phyloP scores from a whole-genome alignment of 1,140 invertebrate genomes.

The Pseudomyrmex concolor region DNA sequence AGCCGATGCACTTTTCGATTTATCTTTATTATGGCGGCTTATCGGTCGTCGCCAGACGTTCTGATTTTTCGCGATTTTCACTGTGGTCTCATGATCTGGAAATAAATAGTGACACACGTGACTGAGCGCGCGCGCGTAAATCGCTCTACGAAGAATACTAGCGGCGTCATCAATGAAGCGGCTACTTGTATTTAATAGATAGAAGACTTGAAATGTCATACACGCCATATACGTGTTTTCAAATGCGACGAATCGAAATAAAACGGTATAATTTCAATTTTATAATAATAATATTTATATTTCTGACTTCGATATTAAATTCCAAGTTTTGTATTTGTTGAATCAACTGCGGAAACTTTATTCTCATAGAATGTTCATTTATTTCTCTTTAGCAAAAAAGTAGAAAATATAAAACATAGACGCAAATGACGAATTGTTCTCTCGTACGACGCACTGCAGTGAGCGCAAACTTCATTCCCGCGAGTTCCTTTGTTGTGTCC shows the following conservation, averaged over 20 bases:
- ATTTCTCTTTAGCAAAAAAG: no score
- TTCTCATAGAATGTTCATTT: neutral
- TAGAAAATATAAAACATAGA: neutral
- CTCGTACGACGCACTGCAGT: slow-evolving; percentile 27
- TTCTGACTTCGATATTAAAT: no score
- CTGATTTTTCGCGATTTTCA: slow-evolving; percentile 57
- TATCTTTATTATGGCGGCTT: slow-evolving; percentile 78
- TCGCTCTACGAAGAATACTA: no score
- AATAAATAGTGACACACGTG: slow-evolving; percentile 66
- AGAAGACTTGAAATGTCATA: no score
- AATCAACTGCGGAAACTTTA: slow-evolving; percentile 1
- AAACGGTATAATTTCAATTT: no score
- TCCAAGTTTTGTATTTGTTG: neutral
- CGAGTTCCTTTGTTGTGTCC: slow-evolving; percentile 44
- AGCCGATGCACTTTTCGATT: slow-evolving; percentile 83
- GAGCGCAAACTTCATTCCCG: slow-evolving; percentile 27
- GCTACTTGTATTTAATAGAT: no score
- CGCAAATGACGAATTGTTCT: slow-evolving; percentile 28
- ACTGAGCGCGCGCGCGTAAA: no score
- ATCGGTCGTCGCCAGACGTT: slow-evolving; percentile 75
- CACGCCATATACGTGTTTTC: no score
- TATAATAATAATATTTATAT: no score
- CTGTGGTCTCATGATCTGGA: slow-evolving; percentile 75
- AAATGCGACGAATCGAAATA: no score
- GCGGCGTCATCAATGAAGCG: no score